Conservation (phyloP, 23 tunicate genomes). For the Halocynthia aurantium region DNA sequence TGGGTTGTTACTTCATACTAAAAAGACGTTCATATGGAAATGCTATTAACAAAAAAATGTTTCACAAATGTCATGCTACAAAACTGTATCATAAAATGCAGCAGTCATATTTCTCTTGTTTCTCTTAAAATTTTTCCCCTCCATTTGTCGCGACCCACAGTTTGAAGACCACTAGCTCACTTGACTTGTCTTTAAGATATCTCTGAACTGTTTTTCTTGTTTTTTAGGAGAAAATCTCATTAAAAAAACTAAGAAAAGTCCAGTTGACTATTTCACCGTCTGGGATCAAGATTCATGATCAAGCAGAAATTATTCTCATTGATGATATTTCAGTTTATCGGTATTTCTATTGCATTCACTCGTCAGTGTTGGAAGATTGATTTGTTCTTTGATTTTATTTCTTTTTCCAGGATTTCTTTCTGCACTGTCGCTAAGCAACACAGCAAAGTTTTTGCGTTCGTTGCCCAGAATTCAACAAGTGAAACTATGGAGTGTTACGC, state of each 20-base stretch:
- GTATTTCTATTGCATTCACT: neutral
- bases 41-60: too few species aligned
- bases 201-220: too few species aligned
- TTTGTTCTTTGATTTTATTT: neutral
- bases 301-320: conserved; percentile 1
- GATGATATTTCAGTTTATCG: conserved; percentile 23
- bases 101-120: too few species aligned
- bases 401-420: conserved; percentile 46
- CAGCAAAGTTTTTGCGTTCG: conserved; percentile 55
- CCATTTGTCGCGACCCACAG: too few species aligned
- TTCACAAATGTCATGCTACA: too few species aligned
- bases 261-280: conserved; percentile 32
- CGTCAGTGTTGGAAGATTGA: conserved; percentile 5
- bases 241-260: neutral
- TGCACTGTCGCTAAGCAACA: conserved; percentile 51
- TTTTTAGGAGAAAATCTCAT: too few species aligned
- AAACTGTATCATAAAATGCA: too few species aligned
- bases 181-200: too few species aligned
- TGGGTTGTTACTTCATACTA: neutral
- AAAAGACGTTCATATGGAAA: neutral
- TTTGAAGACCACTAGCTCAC: too few species aligned
- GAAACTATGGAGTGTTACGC: conserved; percentile 62
- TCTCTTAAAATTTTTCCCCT: too few species aligned
- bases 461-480: conserved; percentile 23
- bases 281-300: conserved; percentile 32